A percentile compares a stretch with the other conserved stretches of the same genome.
Evolutionary conservation across 1,140 invertebrate species (phyloP).

Genomic region (Drosophila setifemur): DNA sequence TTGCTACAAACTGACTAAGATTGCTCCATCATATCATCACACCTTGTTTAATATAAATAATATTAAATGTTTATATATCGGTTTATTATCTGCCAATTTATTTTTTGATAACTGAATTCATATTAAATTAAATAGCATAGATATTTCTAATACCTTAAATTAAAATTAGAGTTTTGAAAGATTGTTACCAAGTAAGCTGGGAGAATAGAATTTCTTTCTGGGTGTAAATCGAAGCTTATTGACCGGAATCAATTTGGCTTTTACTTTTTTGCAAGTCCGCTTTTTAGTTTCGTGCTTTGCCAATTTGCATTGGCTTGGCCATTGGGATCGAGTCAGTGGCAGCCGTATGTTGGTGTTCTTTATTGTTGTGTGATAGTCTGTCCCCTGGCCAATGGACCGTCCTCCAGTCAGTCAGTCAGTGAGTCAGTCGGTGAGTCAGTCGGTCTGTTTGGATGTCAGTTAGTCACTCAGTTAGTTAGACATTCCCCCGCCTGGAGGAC

Average conservation of each 20-base stretch:
- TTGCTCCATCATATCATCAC: too few species aligned
- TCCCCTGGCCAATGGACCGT: background rate
- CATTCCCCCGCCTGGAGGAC: constrained; percentile 1
- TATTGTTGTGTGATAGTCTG: constrained; percentile 36
- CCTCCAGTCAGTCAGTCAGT: background rate
- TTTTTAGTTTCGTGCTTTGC: constrained; percentile 40
- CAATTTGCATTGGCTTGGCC: constrained; percentile 59
- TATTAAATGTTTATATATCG: too few species aligned
- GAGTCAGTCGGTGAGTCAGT: background rate
- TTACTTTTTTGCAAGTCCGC: constrained; percentile 29
- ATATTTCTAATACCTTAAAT: too few species aligned
- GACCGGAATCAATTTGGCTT: constrained; percentile 57
- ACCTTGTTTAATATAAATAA: too few species aligned
- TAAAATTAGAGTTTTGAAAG: background rate
- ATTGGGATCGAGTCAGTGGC: constrained; percentile 30
- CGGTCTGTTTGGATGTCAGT: background rate
- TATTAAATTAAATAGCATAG: too few species aligned
- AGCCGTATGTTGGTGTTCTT: constrained; percentile 40
- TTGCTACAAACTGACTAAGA: too few species aligned
- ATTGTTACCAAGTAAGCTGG: background rate
- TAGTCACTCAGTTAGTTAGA: constrained; percentile 2
- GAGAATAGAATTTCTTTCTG: background rate
- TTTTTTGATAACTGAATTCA: too few species aligned
- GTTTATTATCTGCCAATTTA: too few species aligned
- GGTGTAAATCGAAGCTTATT: constrained; percentile 48